A percentile compares a stretch with the other conserved stretches of the same genome.
Evolutionary conservation across 2,113 vertebrate species (phyloP).

Genomic region (Odocoileus hemionus): DNA sequence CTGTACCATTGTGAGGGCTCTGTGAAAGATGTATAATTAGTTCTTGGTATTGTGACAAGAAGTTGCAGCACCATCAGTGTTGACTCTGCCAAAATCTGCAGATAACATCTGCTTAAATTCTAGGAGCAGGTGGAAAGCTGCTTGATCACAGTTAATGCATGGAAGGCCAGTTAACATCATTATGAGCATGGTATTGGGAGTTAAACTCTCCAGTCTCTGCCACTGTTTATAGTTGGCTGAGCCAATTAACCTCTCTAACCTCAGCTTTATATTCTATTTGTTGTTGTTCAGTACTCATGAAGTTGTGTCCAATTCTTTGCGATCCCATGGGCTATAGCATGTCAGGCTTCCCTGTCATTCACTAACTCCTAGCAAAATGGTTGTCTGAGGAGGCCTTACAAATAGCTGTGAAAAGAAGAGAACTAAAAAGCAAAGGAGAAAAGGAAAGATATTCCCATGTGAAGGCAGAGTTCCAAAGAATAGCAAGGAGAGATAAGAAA

Average conservation of each 20-base stretch:
- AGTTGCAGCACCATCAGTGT: background rate
- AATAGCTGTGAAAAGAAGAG: no score
- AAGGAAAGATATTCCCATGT: no score
- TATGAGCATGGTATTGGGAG: background rate
- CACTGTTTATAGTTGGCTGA: background rate
- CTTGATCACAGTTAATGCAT: background rate
- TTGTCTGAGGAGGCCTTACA: no score
- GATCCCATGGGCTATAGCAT: background rate
- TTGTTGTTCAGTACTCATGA: background rate
- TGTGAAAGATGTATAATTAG: background rate
- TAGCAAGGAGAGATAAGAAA: no score
- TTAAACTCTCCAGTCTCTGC: background rate
- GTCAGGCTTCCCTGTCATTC: background rate
- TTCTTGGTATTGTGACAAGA: background rate
- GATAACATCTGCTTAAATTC: background rate
- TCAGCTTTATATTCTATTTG: background rate
- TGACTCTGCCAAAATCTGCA: background rate
- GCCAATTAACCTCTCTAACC: background rate
- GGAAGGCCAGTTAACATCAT: background rate
- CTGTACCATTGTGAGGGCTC: background rate
- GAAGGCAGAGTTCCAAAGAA: no score
- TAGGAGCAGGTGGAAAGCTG: background rate
- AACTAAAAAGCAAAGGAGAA: no score
- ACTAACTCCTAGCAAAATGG: background rate
- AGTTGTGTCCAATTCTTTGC: background rate